phyloP scores from a whole-genome alignment of 2,113 vertebrate genomes.

The Rhodinocichla rosea region DNA sequence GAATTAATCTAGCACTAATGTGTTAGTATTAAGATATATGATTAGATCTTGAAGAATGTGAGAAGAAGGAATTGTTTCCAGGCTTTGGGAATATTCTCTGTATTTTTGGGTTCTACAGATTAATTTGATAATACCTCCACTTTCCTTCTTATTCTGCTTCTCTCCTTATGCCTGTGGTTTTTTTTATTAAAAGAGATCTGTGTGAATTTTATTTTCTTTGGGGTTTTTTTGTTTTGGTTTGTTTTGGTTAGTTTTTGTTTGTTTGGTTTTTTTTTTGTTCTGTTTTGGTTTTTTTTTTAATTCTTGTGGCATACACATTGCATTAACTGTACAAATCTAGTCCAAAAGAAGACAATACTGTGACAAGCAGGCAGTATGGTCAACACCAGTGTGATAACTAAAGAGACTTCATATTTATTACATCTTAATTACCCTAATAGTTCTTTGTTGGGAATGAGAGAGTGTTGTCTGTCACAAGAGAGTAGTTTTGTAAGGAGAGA shows the following conservation, averaged over 20 bases:
- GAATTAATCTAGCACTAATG: neutral
- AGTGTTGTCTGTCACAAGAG: too few species aligned
- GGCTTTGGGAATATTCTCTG: neutral
- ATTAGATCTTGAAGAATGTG: neutral
- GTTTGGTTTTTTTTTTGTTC: too few species aligned
- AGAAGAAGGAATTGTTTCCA: neutral
- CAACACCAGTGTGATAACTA: neutral
- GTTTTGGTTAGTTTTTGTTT: neutral
- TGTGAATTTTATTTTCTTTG: neutral
- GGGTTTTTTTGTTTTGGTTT: too few species aligned
- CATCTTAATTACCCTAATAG: neutral
- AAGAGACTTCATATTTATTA: neutral
- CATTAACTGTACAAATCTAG: neutral
- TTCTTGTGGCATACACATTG: fast-evolving
- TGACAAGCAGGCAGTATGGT: fast-evolving
- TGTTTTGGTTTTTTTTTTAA: too few species aligned
- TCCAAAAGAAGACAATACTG: neutral
- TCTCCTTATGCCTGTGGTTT: fast-evolving
- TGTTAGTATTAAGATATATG: neutral
- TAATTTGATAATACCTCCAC: neutral
- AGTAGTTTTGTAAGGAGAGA: neutral
- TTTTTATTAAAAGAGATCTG: neutral
- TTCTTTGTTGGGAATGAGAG: neutral
- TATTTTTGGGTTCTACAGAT: neutral
- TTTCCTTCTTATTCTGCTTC: neutral